Evolutionary conservation across 92 coral and sea anemone species (phyloP).

Genomic region (Desmophyllum pertusum): DNA sequence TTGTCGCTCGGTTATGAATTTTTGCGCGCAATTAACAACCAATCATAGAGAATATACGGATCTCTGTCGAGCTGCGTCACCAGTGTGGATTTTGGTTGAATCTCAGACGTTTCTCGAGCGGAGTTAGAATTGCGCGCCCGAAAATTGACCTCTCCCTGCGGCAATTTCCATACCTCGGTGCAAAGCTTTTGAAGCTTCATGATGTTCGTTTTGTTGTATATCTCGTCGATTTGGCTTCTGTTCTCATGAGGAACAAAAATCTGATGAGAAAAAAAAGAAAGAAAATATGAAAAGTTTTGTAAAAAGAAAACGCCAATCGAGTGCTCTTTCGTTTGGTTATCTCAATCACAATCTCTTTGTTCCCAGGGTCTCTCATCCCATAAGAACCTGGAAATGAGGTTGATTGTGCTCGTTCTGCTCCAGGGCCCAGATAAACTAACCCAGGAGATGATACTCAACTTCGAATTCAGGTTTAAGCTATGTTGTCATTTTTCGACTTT

Average conservation of each 20-base stretch:
- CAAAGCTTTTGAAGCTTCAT: constrained; percentile 55
- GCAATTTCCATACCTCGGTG: constrained; percentile 43
- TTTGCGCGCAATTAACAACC: too few species aligned
- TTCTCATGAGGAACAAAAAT: constrained; percentile 79
- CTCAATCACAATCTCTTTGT: too few species aligned
- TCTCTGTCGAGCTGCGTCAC: too few species aligned
- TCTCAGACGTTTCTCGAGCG: neutral
- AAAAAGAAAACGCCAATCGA: too few species aligned
- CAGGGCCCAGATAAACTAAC: neutral
- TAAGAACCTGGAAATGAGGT: neutral
- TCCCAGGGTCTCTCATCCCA: too few species aligned
- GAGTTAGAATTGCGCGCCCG: too few species aligned
- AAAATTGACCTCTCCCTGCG: neutral
- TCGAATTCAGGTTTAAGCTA: too few species aligned
- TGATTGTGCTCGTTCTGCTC: neutral
- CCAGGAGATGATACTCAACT: too few species aligned
- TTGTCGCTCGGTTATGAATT: too few species aligned
- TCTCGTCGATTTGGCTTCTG: constrained; percentile 83
- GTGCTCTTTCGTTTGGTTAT: too few species aligned
- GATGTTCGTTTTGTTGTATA: constrained; percentile 76
- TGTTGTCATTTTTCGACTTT: too few species aligned
- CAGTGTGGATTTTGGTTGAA: neutral
- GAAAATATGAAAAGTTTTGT: neutral
- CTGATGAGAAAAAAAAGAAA: constrained; percentile 43
- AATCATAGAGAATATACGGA: too few species aligned